phyloP scores from a whole-genome alignment of 2,797 vertebrate species.

The Xenentodon cancila region DNA sequence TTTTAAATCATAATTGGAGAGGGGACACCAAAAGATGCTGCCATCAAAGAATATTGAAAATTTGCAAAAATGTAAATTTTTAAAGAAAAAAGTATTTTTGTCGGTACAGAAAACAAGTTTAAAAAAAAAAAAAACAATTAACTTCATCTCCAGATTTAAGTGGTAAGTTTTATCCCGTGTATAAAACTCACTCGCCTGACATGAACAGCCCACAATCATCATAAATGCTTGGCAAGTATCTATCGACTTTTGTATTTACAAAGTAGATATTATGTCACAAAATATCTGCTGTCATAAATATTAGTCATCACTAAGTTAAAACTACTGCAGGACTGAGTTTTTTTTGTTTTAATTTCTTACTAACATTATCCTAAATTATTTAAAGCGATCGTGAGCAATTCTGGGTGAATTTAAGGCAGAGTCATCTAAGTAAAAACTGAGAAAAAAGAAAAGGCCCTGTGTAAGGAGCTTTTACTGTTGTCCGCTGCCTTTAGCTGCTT shows the following conservation, averaged over 20 bases:
- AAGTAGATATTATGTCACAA: not conserved
- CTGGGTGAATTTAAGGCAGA: not conserved
- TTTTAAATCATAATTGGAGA: too few species aligned
- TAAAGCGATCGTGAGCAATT: not conserved
- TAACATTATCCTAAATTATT: not conserved
- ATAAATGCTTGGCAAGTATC: not conserved
- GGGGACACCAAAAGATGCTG: too few species aligned
- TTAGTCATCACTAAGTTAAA: not conserved
- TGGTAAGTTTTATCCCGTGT: too few species aligned
- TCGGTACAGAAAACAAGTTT: too few species aligned
- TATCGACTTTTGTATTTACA: slow-evolving; percentile 14
- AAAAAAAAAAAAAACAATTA: too few species aligned
- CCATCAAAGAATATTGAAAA: too few species aligned
- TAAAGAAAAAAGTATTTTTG: too few species aligned
- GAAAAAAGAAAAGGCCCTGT: not conserved
- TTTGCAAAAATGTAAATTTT: too few species aligned
- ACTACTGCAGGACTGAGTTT: not conserved
- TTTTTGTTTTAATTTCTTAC: not conserved
- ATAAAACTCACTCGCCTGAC: too few species aligned
- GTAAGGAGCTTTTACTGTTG: slow-evolving; percentile 1
- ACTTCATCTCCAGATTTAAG: too few species aligned
- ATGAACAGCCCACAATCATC: too few species aligned
- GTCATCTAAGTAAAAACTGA: too few species aligned
- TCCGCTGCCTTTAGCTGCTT: slow-evolving; percentile 34
- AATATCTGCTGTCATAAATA: not conserved